Conservation (phyloP, 2,797 vertebrate species). For the Notolepis coatsorum region DNA sequence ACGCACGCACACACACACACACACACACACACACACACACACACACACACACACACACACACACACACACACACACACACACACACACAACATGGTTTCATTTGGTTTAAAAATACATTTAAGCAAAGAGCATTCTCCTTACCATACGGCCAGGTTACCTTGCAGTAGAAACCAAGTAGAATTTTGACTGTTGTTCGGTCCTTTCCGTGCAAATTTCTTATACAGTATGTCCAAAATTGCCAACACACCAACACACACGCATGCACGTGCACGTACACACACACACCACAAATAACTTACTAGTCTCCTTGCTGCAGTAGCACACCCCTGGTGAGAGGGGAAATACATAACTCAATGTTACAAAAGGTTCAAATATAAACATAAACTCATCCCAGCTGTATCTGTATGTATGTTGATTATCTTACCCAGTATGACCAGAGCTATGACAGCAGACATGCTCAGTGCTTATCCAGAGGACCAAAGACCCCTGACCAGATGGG, state of each 20-base stretch:
- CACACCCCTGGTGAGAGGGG: conserved; percentile 44
- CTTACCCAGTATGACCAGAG: conserved; percentile 66
- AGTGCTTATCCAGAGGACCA: background rate
- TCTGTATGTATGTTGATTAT: background rate
- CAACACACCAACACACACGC: background rate
- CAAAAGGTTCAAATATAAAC: background rate
- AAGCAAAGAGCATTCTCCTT: too few relatives aligned
- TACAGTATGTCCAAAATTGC: too few relatives aligned
- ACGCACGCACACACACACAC: background rate
- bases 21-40: background rate
- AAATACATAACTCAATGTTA: background rate
- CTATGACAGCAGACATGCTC: conserved; percentile 51
- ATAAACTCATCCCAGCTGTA: background rate
- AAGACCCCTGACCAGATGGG: background rate
- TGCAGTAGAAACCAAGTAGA: too few relatives aligned
- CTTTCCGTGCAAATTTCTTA: too few relatives aligned
- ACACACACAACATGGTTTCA: background rate
- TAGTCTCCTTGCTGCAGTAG: conserved; percentile 36
- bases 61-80: background rate
- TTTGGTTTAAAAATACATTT: too few relatives aligned
- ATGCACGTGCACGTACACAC: background rate
- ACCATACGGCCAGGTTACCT: too few relatives aligned
- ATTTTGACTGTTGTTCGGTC: too few relatives aligned
- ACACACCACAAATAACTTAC: conserved; percentile 54
- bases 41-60: background rate